phyloP scores from a whole-genome alignment of 2,888 invertebrate genomes.

The Drosophila pegasa region DNA sequence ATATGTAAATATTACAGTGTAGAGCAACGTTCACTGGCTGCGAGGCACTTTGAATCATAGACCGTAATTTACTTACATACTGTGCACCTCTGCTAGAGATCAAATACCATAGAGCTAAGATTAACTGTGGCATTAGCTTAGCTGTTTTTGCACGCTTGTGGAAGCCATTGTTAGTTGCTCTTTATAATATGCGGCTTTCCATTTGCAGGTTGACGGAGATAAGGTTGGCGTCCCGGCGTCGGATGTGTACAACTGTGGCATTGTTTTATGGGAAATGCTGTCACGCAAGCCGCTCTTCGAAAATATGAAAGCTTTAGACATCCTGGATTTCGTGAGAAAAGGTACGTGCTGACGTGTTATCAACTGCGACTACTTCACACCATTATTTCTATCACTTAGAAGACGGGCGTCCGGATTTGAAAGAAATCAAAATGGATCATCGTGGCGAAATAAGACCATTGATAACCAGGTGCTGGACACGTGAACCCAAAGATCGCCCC shows the following conservation, averaged over 20 bases:
- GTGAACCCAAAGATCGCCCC: not conserved
- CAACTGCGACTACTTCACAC: not conserved
- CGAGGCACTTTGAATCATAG: too few species aligned
- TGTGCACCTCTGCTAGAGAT: too few species aligned
- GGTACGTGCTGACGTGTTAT: not conserved
- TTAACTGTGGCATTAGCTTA: too few species aligned
- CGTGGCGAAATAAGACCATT: not conserved
- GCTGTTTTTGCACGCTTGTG: too few species aligned
- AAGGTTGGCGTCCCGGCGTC: accelerated
- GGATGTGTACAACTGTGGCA: constrained; percentile 34
- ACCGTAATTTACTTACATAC: too few species aligned
- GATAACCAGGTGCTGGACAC: constrained; percentile 19
- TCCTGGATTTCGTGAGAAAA: accelerated
- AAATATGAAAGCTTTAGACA: not conserved
- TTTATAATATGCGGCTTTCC: not conserved
- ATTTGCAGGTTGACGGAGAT: not conserved
- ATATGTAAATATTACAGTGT: too few species aligned
- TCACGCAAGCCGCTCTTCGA: constrained; percentile 15
- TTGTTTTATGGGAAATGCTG: constrained; percentile 39
- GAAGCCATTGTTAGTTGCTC: not conserved
- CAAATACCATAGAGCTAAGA: too few species aligned
- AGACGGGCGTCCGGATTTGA: constrained; percentile 13
- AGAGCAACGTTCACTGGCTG: too few species aligned
- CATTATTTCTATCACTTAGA: not conserved
- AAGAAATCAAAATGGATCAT: not conserved